These are phyloP conservation scores for Brachirus orientalis DNA, from an alignment of 2,113 vertebrate genomes.

Conservation along the genomic window DNA sequence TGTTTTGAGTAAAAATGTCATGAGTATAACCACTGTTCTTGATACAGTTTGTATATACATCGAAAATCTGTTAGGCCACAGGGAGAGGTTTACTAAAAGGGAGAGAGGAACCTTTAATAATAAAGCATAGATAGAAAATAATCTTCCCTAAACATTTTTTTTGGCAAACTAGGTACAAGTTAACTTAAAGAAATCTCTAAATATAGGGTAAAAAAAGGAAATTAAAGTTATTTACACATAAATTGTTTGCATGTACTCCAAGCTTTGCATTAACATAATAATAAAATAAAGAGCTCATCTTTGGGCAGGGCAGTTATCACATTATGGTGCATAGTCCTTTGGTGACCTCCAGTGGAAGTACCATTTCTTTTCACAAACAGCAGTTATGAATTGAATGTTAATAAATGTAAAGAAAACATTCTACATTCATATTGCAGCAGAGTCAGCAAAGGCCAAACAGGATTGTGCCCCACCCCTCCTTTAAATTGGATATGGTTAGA, in stretches of 20 bases:
- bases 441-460: constrained; percentile 12
- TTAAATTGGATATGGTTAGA: background rate
- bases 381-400: background rate
- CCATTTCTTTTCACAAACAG: background rate
- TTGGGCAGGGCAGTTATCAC: constrained; percentile 6
- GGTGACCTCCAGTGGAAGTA: constrained; percentile 78
- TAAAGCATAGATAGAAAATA: constrained; percentile 24
- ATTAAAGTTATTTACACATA: constrained; percentile 1
- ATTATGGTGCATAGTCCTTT: constrained; percentile 51
- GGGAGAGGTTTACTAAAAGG: background rate
- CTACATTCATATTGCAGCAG: background rate
- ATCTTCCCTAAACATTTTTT: constrained; percentile 6
- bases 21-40: background rate
- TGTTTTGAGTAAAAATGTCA: background rate
- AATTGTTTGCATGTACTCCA: background rate
- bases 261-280: constrained; percentile 12
- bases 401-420: background rate
- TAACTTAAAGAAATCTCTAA: background rate
- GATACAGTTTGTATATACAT: background rate
- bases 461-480: background rate
- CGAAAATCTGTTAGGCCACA: background rate
- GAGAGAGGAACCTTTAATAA: constrained; percentile 14
- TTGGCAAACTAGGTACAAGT: constrained; percentile 10
- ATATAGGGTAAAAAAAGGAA: constrained; percentile 11
- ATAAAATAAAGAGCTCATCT: constrained; percentile 10